These are phyloP conservation scores for Cephalopterus ornatus DNA, from an alignment of 2,113 vertebrate genomes.

Conservation along the genomic window DNA sequence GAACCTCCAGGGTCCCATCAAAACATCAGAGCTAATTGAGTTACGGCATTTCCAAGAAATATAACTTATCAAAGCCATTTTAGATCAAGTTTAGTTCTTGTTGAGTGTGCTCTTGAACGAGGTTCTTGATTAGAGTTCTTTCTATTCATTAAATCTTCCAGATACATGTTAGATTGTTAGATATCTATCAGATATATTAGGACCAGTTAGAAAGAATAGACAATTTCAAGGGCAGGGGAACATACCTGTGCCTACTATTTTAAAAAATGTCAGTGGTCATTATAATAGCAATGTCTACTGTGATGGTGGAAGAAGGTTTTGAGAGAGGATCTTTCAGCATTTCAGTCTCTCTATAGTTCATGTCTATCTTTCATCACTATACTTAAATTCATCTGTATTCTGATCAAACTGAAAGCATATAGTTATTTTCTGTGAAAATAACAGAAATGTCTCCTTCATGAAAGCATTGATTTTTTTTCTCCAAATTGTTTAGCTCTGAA, in stretches of 20 bases:
- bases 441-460: background rate
- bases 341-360: background rate
- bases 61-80: background rate
- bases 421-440: background rate
- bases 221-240: background rate
- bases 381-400: background rate
- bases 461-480: background rate
- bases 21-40: background rate
- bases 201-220: background rate
- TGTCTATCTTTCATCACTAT: background rate
- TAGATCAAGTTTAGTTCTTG: background rate
- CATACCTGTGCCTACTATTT: background rate
- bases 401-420: background rate
- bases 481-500: background rate
- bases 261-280: background rate
- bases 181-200: background rate
- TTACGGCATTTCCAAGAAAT: background rate
- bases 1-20: background rate
- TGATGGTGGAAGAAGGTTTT: background rate
- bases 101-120: background rate
- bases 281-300: background rate
- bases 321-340: background rate
- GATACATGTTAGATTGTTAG: background rate
- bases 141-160: background rate
- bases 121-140: background rate